These are phyloP conservation scores for Onychorhynchus coronatus DNA, from an alignment of 2,113 vertebrate genomes.

Conservation along the genomic window DNA sequence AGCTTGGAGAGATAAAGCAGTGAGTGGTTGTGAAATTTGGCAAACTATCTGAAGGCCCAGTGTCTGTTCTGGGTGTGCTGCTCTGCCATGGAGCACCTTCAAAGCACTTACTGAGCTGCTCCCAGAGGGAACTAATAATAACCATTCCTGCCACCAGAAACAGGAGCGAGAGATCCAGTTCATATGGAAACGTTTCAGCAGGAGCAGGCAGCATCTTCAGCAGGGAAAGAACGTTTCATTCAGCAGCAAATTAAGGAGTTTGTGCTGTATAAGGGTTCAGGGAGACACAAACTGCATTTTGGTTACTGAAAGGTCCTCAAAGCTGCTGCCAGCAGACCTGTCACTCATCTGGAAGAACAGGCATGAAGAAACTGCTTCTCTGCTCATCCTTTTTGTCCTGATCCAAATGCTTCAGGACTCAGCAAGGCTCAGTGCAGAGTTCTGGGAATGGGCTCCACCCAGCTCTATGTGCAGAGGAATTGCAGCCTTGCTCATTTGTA, in stretches of 20 bases:
- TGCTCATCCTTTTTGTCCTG: neutral
- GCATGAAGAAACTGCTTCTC: neutral
- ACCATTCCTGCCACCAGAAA: neutral
- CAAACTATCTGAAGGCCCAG: neutral
- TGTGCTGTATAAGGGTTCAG: neutral
- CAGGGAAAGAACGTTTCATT: neutral
- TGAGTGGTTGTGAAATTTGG: neutral
- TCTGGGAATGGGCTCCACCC: slow-evolving; percentile 31
- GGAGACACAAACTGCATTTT: neutral
- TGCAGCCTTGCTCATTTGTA: neutral
- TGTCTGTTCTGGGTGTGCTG: neutral
- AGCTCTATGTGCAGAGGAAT: slow-evolving; percentile 1
- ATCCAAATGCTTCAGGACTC: neutral
- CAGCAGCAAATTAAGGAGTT: neutral
- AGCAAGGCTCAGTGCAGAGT: neutral
- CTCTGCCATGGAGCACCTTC: neutral
- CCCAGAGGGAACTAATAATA: neutral
- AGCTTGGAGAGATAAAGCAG: slow-evolving; percentile 14
- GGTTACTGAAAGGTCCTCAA: neutral
- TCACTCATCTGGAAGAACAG: neutral
- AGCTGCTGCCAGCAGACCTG: neutral
- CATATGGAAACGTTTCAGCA: neutral
- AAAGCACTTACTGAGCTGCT: neutral
- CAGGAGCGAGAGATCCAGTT: slow-evolving; percentile 1
- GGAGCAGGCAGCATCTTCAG: neutral